These are phyloP conservation scores for Matsumurasca onukii DNA, from an alignment of 1,140 invertebrate species.

Conservation along the genomic window DNA sequence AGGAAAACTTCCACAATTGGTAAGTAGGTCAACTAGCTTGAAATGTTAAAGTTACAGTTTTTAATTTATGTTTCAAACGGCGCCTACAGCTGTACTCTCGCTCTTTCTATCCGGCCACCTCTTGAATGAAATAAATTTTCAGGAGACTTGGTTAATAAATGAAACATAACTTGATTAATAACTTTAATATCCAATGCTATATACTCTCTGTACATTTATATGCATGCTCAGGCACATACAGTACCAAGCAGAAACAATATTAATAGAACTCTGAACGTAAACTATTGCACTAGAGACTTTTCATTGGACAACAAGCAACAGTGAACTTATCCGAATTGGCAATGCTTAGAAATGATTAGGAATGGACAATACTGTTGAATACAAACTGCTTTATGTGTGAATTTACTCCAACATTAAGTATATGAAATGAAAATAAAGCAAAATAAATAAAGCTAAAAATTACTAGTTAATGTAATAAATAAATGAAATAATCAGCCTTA, in stretches of 20 bases:
- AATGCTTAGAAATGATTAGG: no score
- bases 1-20: no score
- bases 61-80: no score
- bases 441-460: constrained; percentile 10
- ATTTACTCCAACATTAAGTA: no score
- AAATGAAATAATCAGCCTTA: neutral
- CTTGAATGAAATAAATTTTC: no score
- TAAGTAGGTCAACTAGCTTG: no score
- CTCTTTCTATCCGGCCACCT: no score
- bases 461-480: neutral
- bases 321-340: no score
- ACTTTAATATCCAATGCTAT: constrained; percentile 24
- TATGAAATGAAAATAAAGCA: constrained; percentile 6
- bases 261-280: neutral
- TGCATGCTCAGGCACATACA: constrained; percentile 17
- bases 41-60: no score
- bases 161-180: neutral
- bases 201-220: constrained; percentile 22
- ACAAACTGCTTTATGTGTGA: no score
- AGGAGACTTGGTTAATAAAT: neutral
- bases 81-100: no score
- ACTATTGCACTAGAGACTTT: constrained; percentile 8
- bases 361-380: no score
- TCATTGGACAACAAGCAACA: constrained; percentile 8
- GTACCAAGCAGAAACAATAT: constrained; percentile 12